Conservation (phyloP, 2,797 vertebrate genomes). For the Sternotherus odoratus region DNA sequence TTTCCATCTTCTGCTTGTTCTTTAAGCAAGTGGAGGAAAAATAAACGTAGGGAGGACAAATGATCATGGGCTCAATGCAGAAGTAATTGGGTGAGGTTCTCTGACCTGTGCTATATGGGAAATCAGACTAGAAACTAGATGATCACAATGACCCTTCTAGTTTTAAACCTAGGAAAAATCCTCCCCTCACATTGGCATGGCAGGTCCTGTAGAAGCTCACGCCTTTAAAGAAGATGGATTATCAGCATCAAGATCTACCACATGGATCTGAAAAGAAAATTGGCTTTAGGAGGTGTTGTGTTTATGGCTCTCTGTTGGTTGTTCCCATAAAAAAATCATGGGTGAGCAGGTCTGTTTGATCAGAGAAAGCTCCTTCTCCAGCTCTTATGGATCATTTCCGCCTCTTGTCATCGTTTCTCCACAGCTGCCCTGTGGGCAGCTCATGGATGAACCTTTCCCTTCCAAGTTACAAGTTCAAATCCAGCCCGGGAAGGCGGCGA, state of each 20-base stretch:
- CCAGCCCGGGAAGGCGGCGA: not conserved
- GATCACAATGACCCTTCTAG: not conserved
- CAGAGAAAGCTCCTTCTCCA: not conserved
- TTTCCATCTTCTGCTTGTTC: too few relatives aligned
- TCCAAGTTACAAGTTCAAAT: not conserved
- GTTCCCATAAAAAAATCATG: not conserved
- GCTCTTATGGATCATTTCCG: not conserved
- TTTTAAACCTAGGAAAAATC: not conserved
- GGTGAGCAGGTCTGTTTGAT: not conserved
- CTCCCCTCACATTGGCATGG: rapidly evolving
- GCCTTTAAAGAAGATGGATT: rapidly evolving
- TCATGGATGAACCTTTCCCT: not conserved
- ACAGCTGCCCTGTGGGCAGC: not conserved
- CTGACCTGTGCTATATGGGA: not conserved
- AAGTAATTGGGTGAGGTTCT: too few relatives aligned
- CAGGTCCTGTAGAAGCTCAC: rapidly evolving
- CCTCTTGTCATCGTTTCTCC: not conserved
- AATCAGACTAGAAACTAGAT: too few relatives aligned
- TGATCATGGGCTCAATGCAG: not conserved
- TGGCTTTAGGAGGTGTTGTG: not conserved
- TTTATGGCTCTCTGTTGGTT: not conserved
- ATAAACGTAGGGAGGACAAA: not conserved
- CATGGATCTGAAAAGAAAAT: not conserved
- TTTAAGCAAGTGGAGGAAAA: not conserved
- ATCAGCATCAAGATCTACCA: not conserved